Base-by-base conservation (phyloP, 2,113 vertebrate genomes). In the Ginglymostoma cirratum region DNA sequence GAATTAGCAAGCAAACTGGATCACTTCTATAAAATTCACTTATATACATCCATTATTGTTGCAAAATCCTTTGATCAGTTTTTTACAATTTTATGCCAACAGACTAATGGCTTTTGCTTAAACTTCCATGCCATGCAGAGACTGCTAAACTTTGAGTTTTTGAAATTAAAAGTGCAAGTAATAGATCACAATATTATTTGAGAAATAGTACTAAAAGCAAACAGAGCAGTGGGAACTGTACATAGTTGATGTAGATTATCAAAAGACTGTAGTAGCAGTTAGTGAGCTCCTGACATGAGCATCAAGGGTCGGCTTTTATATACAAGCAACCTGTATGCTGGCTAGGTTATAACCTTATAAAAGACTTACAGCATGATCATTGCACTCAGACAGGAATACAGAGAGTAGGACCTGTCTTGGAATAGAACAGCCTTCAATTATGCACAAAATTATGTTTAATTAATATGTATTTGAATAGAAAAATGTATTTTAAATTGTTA, bases 361-460 rank as follows among this genome's bases (percentile, higher is more conserved):
- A 65, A 65, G n/a, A 38, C 55, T 66, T 65, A 92, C 21, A 38
- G 34, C 48, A 34, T 55, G 86, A 3, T 38, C 61, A 67, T 42
- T 66, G 61, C 34, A 42, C n/a, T 93, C 61, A 61, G 10, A 61
- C 61, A 38, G 5, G 10, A n/a, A 38, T 66, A 92, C 15, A 38
- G n/a, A 93, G 19, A 66, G 19, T 92, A 34, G 30, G n/a, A 61
- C 34, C 4, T 90, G 87, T 66, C 89, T 66, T 61, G 30, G 15
- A 38, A 17, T n/a, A 38, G 38, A 95, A 95, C 24, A 34, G 23
- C 30, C 96, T 96, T 97, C 97, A 97, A 97, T 97, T 97, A 97
- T 97, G 96, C 97, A 97, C 96, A 67, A 96, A 90, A 96, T 97
- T 96, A 97, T 98, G 96, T 97, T 97, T 97, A 97, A 98, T 97